phyloP scores from a whole-genome alignment of 2,888 invertebrate genomes.

The Papilio elwesi region DNA sequence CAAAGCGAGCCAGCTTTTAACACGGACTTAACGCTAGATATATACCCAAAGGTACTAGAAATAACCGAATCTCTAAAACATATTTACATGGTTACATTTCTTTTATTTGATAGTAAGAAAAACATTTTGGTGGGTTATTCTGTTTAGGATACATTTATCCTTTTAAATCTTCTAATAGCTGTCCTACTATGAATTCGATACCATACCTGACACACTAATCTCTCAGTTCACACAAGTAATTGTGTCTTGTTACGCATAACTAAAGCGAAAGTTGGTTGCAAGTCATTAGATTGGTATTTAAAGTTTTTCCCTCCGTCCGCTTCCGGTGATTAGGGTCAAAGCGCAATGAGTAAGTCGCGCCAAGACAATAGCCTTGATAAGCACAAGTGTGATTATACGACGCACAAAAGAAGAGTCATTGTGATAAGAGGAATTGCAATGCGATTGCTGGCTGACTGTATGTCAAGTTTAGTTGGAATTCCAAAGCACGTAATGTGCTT shows the following conservation, averaged over 20 bases:
- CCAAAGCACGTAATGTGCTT: neutral
- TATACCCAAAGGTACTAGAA: too few species aligned
- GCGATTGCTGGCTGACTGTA: slow-evolving; percentile 28
- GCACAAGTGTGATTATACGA: slow-evolving; percentile 41
- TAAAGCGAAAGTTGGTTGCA: slow-evolving; percentile 27
- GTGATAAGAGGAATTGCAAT: slow-evolving; percentile 32
- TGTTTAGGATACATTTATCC: neutral
- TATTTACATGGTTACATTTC: too few species aligned
- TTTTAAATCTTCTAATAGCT: slow-evolving; percentile 7
- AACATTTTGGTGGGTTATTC: too few species aligned
- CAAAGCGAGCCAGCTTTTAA: too few species aligned
- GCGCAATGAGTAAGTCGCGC: slow-evolving; percentile 48
- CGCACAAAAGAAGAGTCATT: slow-evolving; percentile 28
- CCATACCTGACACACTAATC: slow-evolving; percentile 5
- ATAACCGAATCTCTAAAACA: too few species aligned
- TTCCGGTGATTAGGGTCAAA: slow-evolving; percentile 53
- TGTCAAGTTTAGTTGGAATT: slow-evolving; percentile 28
- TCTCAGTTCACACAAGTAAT: slow-evolving; percentile 20
- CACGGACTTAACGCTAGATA: too few species aligned
- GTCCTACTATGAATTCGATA: neutral
- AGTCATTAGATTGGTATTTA: slow-evolving; percentile 49
- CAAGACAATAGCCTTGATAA: slow-evolving; percentile 46
- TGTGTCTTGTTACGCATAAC: slow-evolving; percentile 17
- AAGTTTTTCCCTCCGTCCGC: slow-evolving; percentile 46
- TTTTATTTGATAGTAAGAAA: too few species aligned